Conservation (phyloP, 2,888 invertebrate genomes). For the Diarsia rubi region DNA sequence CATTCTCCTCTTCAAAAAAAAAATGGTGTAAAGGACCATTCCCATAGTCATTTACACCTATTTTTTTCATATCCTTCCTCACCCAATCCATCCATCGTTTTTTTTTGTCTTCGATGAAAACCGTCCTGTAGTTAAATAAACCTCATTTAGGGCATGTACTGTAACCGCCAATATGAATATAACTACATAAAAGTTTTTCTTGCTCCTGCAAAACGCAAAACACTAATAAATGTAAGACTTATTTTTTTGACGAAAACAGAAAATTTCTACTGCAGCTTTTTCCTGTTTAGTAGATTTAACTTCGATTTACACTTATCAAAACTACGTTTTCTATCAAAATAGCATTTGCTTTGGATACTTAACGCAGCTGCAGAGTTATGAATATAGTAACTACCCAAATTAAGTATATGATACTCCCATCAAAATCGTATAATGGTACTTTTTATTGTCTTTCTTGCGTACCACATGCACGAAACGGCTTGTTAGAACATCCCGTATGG, state of each 20-base stretch:
- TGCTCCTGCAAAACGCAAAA: neutral
- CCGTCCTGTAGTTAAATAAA: neutral
- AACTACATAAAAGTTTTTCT: too few relatives aligned
- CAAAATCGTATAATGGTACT: slow-evolving; percentile 42
- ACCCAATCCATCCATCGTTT: too few relatives aligned
- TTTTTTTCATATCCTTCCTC: too few relatives aligned
- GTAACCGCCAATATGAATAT: neutral
- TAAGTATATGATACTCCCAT: slow-evolving; percentile 34
- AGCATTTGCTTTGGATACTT: neutral
- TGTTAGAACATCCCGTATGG: slow-evolving; percentile 37
- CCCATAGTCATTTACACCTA: too few relatives aligned
- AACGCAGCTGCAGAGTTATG: slow-evolving; percentile 18
- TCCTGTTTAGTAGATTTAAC: neutral
- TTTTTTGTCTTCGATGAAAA: too few relatives aligned
- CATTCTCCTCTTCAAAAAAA: too few relatives aligned
- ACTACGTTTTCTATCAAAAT: neutral
- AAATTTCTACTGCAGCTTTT: neutral
- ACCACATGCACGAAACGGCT: slow-evolving; percentile 49
- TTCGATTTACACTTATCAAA: neutral
- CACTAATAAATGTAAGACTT: neutral
- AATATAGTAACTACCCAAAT: slow-evolving; percentile 23
- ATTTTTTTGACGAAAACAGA: neutral
- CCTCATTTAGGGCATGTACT: neutral
- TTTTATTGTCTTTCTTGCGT: slow-evolving; percentile 34
- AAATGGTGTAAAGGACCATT: too few relatives aligned